Evolutionary conservation across 2,797 vertebrate species (phyloP), one percentile per base, ranked within the genome.

Genomic region (Protonibea diacanthus): DNA sequence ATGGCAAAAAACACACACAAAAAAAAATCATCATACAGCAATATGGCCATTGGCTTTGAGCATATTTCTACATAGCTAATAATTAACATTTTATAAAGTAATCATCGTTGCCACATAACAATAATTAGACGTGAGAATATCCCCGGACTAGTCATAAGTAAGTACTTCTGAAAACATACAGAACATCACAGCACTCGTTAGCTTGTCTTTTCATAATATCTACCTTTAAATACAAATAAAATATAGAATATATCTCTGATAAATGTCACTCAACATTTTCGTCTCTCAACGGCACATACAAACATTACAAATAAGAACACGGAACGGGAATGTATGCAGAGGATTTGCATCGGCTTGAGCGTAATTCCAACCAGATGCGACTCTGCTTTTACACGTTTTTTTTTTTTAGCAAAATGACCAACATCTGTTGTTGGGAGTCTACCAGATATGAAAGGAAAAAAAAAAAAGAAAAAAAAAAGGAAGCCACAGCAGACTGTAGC

Each of bases 201-300:
- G 94, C 94, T 95, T 94, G 92, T 94, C 93, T 92, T 91, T 87
- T 92, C 85, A 91, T 93, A 91, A 94, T 90, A 93, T 95, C 91
- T 94, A 95, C 93, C 88, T 94, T 95, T 95, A 95, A 95, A 95
- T 95, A 95, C 93, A 95, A 95, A 95, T 95, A 95, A 95, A 95
- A 95, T 94, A 95, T 93, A 94, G 92, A 94, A 94, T 94, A 94
- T 93, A 93, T 90, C 93, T 94, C 94, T 92, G 91, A 93, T 94
- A 95, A 95, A 94, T 90, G 93, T 93, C 87, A 91, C 91, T 90
- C 83, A 93, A 94, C 94, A 94, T 93, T 93, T 91, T 91, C 70
- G 89, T 94, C 91, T 92, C 88, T 92, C 87, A 85, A 88, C 90
- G 71, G 86, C 92, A 93, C 89, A 45, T 86, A 94, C 82, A 89